Conservation (phyloP, 2,888 invertebrate species). For the Drosophila nr. perissopoda region DNA sequence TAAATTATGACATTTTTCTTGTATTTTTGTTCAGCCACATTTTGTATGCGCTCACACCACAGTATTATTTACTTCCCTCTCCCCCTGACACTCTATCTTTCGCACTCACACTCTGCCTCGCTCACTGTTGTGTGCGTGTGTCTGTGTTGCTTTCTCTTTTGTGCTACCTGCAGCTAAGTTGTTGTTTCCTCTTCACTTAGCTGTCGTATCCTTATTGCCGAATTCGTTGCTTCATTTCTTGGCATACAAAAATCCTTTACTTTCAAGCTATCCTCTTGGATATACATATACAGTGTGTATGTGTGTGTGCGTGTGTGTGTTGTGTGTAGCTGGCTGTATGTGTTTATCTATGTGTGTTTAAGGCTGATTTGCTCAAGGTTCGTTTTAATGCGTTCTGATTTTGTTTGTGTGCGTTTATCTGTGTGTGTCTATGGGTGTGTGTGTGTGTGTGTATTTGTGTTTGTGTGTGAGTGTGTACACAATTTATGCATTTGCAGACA, state of each 20-base stretch:
- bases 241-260: slow-evolving; percentile 65
- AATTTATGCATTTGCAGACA: slow-evolving; percentile 50
- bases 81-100: not conserved
- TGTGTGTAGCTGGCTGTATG: slow-evolving; percentile 27
- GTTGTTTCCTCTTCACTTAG: slow-evolving; percentile 56
- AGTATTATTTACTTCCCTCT: slow-evolving; percentile 23
- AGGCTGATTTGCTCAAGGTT: slow-evolving; percentile 77
- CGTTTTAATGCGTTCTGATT: slow-evolving; percentile 71
- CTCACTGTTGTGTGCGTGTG: not conserved
- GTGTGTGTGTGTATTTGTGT: slow-evolving; percentile 26
- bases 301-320: slow-evolving; percentile 5
- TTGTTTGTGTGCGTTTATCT: slow-evolving; percentile 49
- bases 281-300: slow-evolving; percentile 5
- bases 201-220: slow-evolving; percentile 67
- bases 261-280: slow-evolving; percentile 48
- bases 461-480: slow-evolving; percentile 46
- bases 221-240: slow-evolving; percentile 63
- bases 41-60: slow-evolving; percentile 57
- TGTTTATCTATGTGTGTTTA: slow-evolving; percentile 63
- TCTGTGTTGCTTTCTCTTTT: slow-evolving; percentile 16
- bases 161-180: slow-evolving; percentile 24
- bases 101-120: not conserved
- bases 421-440: slow-evolving; percentile 14
- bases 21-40: slow-evolving; percentile 24
- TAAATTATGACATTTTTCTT: slow-evolving; percentile 60